These are phyloP conservation scores for Sabatieria punctata DNA, from an alignment of 2,888 invertebrate species.

Conservation along the genomic window DNA sequence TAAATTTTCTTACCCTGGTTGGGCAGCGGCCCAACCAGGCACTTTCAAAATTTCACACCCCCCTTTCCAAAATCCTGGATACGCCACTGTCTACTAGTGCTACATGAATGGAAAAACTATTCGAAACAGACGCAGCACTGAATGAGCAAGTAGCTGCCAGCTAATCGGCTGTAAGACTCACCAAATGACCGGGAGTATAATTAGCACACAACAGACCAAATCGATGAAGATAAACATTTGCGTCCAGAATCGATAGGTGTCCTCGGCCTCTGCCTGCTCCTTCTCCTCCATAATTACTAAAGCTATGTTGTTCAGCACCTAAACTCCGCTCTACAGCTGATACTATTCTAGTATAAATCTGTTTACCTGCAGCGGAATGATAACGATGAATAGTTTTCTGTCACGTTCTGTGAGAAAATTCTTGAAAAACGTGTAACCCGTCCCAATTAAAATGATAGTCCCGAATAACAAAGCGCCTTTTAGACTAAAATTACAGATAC, in stretches of 20 bases:
- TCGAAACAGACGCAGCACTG: too few species aligned
- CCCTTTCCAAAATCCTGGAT: too few species aligned
- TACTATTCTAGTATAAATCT: neutral
- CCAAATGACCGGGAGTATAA: constrained; percentile 93
- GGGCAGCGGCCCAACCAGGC: too few species aligned
- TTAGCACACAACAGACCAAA: constrained; percentile 83
- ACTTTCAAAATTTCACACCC: too few species aligned
- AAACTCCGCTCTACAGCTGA: constrained; percentile 6
- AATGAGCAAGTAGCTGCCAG: too few species aligned
- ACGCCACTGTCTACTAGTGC: too few species aligned
- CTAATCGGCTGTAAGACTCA: constrained; percentile 32
- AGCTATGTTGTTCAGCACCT: constrained; percentile 90
- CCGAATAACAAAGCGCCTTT: constrained; percentile 85
- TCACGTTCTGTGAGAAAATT: constrained; percentile 88
- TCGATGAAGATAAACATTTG: constrained; percentile 66
- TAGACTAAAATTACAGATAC: constrained; percentile 42
- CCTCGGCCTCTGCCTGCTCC: constrained; percentile 76
- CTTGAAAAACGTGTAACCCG: constrained; percentile 97
- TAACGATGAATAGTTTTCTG: constrained; percentile 89
- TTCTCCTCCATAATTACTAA: constrained; percentile 93
- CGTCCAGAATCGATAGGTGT: constrained; percentile 72
- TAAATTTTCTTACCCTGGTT: too few species aligned
- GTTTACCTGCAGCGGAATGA: constrained; percentile 77
- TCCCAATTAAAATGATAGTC: constrained; percentile 84
- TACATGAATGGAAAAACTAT: too few species aligned